Evolutionary conservation across 2,113 vertebrate species (phyloP), one percentile per base, ranked within the genome.

Genomic region (Thalassarche chlororhynchos): DNA sequence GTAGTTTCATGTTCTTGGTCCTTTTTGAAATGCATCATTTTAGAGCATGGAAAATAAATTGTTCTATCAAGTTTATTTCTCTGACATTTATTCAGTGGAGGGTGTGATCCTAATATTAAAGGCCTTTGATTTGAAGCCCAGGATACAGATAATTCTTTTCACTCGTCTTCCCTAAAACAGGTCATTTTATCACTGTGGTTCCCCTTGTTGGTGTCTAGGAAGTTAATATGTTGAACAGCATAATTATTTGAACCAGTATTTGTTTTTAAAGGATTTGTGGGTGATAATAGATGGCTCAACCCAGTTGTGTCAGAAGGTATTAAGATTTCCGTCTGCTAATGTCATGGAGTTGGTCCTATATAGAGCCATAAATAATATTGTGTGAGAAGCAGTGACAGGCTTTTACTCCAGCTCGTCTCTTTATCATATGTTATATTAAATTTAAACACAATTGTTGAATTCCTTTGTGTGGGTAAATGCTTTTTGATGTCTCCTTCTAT

Each of bases 51-150:
- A 89, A 96, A 89, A 97, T 80, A 74, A 52, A 87, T 95, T 93
- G 78, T 89, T 95, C 84, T 58, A 6, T 85, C 81, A 79, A 80
- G 84, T 94, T 95, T 89, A 88, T 91, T 96, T 91, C 89, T 83
- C 82, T 96, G 91, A 93, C 89, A 95, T 97, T 96, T 97, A 87
- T 94, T 95, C 91, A 87, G 76, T 66, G 87, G 62, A 80, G 83
- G 85, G 70, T 89, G 84, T 89, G 74, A 76, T 85, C 52, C 82
- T 91, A 69, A 77, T 95, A 72, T 70, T 69, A 85, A 94, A 87
- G 74, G 74, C 28, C 93, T 96, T 85, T 81, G 72, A 81, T 93
- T 40, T 74, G 46, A 85, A 96, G 65, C 84, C 40, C 23, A 19
- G 81, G 81, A 58, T 83, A 51, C 49, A 87, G 54, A 87, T 91